Base-by-base conservation (phyloP, 2,888 invertebrate genomes). In the Lasioglossum zephyrum region DNA sequence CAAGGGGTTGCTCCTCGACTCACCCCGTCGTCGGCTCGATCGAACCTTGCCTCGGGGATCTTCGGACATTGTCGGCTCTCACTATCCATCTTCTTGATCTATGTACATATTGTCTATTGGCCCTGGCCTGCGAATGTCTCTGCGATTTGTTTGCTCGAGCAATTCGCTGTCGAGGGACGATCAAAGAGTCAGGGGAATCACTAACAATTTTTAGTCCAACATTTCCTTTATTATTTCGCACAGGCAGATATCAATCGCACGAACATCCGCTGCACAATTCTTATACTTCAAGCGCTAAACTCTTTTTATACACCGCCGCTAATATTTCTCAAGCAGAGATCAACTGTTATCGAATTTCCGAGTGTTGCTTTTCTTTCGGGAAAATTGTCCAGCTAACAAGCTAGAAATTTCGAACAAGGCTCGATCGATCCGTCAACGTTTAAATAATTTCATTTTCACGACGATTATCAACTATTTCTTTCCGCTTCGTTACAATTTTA, bases 1-100 rank as follows among this genome's bases (percentile, higher is more conserved):
- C 72, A 74, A 63, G 72, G 84, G 84, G 83, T 79, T 83, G 83
- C 26, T 77, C 74, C 26, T 66, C 57, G 44, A 78, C 41, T 80
- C 80, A 74, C 82, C 86, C 90, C 77, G 84, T 76, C 83, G 86
- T 87, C 86, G 81, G 87, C 85, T 89, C 84, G 82, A 87, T 86
- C 89, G 87, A 82, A 60, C 83, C 75, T 78, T 77, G 80, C 72
- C 73, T 66, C 66, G 66, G 31, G 13, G 16, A 60, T 66, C 36
- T 36, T 66, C 66, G 66, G 36, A 36, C 31, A 18, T 36, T 36
- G 8, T 66, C 31, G 63, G 31, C 26, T 16, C 26, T 16, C 2
- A 0, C 63, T 26, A 31, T 63, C 63, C 63, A 16, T 31, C 63
- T 31, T 63, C 63, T 26, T 6, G 60, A 60, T 60, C 60, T 26